Evolutionary conservation across 2,888 invertebrate species (phyloP), one percentile per base, ranked within the genome.

Genomic region (Copidosoma aretas): DNA sequence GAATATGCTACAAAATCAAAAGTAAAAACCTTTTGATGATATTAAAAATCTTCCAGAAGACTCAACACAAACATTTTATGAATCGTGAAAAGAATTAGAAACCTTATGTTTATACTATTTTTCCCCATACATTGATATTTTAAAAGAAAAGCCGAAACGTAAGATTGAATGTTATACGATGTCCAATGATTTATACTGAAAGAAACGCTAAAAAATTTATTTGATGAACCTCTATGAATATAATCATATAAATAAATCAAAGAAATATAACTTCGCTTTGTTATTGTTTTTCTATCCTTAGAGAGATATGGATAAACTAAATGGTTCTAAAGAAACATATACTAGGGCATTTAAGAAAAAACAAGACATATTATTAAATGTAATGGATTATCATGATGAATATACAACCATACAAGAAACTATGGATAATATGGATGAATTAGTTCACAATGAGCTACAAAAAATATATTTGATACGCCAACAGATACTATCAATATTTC

Each of bases 251-350:
- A 24, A 10, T 17, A 4, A 59, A 22, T 24, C 59, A 43, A 46
- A 59, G 46, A 1, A 15, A n/a, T 49, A 60, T 25, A 49, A 51
- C n/a, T n/a, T 22, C 24, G 39, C 49, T 5, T 51, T 60, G n/a
- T n/a, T 60, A n/a, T 25, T 60, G 25, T 8, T 74, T 10, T 73
- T 74, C 24, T 41, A 72, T 64, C 63, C 71, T 53, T 72, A 71
- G 70, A 67, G 73, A 64, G 58, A 71, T 60, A 46, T 63, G 0
- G 24, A 41, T 60, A 63, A 73, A 66, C 66, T 74, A 21, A 60
- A 65, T 61, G 57, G 61, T 64, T 21, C 4, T 12, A 25, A 60
- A 24, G 15, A 60, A 3, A 60, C 59, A 10, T 59, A 59, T 24
- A 22, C 12, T 46, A 17, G 46, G 2, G 21, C 59, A 24, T 59